A percentile compares a stretch with the other conserved stretches of the same genome.
phyloP scores from a whole-genome alignment of 2,888 invertebrate genomes.

The Cacoxenus indagator region DNA sequence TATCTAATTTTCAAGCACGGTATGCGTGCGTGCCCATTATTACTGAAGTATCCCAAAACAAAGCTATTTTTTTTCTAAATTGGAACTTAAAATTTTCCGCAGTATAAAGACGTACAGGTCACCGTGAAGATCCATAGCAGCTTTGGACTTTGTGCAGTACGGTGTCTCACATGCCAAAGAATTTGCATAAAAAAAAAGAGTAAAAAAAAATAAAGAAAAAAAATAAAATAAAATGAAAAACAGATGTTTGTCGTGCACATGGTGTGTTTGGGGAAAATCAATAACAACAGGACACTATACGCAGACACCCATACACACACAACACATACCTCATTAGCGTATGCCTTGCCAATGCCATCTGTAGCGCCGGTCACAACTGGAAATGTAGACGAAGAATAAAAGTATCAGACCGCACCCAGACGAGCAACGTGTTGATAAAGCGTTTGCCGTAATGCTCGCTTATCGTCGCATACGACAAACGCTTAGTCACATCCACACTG shows the following conservation, averaged over 20 bases:
- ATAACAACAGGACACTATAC: too few relatives aligned
- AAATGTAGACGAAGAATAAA: conserved; percentile 51
- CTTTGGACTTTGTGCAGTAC: too few relatives aligned
- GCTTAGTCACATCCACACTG: not conserved
- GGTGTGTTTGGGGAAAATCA: conserved; percentile 8
- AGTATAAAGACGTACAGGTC: too few relatives aligned
- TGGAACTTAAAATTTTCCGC: too few relatives aligned
- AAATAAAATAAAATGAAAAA: not conserved
- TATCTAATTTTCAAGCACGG: too few relatives aligned
- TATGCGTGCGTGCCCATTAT: too few relatives aligned
- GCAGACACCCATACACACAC: too few relatives aligned
- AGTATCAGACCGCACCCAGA: conserved; percentile 24
- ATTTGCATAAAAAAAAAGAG: not conserved
- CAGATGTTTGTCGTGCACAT: not conserved
- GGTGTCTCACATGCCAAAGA: not conserved
- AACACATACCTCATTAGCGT: conserved; percentile 80
- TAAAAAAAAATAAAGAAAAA: not conserved
- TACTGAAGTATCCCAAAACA: too few relatives aligned
- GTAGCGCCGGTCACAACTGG: conserved; percentile 89
- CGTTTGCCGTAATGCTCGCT: conserved; percentile 16
- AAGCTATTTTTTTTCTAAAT: too few relatives aligned
- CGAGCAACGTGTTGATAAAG: not conserved
- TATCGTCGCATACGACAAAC: conserved; percentile 21
- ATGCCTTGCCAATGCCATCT: conserved; percentile 91
- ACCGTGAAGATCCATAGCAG: too few relatives aligned